A percentile compares a stretch with the other conserved stretches of the same genome.
phyloP scores from a whole-genome alignment of 2,113 vertebrate species.

The Rhinogobius similis region DNA sequence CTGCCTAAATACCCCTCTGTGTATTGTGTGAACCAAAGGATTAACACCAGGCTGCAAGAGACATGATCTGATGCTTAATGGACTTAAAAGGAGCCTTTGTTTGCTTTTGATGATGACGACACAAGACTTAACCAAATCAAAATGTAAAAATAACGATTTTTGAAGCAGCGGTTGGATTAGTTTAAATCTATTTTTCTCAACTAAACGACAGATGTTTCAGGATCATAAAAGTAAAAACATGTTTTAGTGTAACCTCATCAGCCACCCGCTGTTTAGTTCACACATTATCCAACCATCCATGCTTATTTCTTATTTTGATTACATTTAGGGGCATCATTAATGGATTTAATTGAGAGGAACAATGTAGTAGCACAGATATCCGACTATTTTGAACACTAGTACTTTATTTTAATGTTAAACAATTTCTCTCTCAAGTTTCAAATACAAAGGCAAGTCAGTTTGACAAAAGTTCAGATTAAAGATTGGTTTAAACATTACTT shows the following conservation, averaged over 20 bases:
- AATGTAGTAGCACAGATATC: not conserved
- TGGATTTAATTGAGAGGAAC: not conserved
- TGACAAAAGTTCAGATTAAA: not conserved
- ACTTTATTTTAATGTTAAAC: not conserved
- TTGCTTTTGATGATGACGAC: slow-evolving; percentile 42
- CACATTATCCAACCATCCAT: slow-evolving; percentile 17
- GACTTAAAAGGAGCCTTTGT: slow-evolving; percentile 37
- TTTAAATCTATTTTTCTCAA: slow-evolving; percentile 51
- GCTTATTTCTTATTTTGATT: slow-evolving; percentile 33
- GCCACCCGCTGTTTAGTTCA: slow-evolving; percentile 8
- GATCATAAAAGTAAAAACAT: slow-evolving; percentile 37
- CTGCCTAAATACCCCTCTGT: slow-evolving; percentile 53
- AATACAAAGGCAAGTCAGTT: not conserved
- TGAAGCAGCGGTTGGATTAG: slow-evolving; percentile 41
- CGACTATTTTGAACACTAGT: not conserved
- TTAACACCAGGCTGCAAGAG: slow-evolving; percentile 40
- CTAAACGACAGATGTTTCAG: slow-evolving; percentile 49
- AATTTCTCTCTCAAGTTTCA: not conserved
- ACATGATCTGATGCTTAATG: slow-evolving; percentile 44
- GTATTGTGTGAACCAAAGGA: slow-evolving; percentile 53
- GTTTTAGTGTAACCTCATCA: slow-evolving; percentile 9
- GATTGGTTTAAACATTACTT: too few species aligned
- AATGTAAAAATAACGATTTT: slow-evolving; percentile 9
- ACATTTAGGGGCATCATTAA: slow-evolving; percentile 27
- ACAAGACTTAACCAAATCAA: slow-evolving; percentile 19